Conservation (phyloP, 23 tunicate species). For the Trididemnum miniatum region DNA sequence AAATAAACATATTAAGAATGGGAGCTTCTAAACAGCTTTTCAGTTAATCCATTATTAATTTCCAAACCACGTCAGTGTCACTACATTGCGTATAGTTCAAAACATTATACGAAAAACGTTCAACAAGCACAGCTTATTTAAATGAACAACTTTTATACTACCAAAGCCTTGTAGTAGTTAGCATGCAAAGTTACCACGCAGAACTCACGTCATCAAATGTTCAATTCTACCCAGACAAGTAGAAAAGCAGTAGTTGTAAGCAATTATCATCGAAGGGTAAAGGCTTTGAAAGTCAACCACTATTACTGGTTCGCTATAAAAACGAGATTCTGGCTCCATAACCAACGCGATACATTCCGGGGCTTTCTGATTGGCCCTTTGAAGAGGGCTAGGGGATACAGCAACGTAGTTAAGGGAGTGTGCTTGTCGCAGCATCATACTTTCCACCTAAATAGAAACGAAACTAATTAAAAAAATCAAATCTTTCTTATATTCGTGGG, state of each 20-base stretch:
- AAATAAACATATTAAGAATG: too few species aligned
- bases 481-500: too few species aligned
- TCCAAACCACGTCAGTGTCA: too few species aligned
- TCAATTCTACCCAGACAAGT: slow-evolving; percentile 86
- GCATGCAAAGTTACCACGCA: too few species aligned
- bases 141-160: too few species aligned
- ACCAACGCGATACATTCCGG: slow-evolving; percentile 82
- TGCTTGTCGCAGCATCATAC: slow-evolving; percentile 81
- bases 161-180: too few species aligned
- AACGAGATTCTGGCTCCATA: slow-evolving; percentile 89
- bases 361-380: slow-evolving; percentile 78
- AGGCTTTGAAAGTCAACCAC: slow-evolving; percentile 94
- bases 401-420: slow-evolving; percentile 66
- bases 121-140: too few species aligned
- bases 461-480: too few species aligned
- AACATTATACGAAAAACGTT: too few species aligned
- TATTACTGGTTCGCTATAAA: slow-evolving; percentile 74
- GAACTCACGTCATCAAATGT: slow-evolving; percentile 54
- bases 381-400: slow-evolving; percentile 69
- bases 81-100: too few species aligned
- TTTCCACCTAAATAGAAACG: slow-evolving; percentile 85
- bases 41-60: too few species aligned
- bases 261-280: slow-evolving; percentile 91
- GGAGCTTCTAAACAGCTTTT: too few species aligned
- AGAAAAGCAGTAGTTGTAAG: slow-evolving; percentile 83